Conservation (phyloP, 2,113 vertebrate genomes). For the Ceuthmochares aereus region DNA sequence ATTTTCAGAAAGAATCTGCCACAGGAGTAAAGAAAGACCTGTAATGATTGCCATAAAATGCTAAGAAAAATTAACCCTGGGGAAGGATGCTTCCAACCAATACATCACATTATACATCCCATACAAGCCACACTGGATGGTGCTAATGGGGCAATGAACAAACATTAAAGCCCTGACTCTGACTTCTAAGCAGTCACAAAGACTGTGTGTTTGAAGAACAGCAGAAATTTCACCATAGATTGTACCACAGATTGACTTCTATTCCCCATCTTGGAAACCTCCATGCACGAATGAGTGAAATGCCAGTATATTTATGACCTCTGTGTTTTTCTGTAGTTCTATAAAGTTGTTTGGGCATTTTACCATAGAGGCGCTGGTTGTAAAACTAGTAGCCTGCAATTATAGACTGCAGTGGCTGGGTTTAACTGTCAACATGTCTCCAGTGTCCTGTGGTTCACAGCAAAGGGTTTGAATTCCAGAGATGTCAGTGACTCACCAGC, state of each 20-base stretch:
- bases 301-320: background rate
- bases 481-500: conserved; percentile 14
- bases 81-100: background rate
- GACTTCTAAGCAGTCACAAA: accelerated
- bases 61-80: background rate
- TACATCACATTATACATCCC: background rate
- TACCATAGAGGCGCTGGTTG: background rate
- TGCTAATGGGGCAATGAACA: background rate
- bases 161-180: background rate
- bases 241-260: background rate
- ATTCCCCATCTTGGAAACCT: background rate
- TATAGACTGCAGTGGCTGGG: background rate
- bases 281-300: background rate
- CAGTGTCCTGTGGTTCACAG: background rate
- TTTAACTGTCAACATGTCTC: conserved; percentile 25
- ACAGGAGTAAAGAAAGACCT: background rate
- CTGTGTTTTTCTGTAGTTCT: conserved; percentile 4
- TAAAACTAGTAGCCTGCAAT: conserved; percentile 37
- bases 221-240: background rate
- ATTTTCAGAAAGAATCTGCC: background rate
- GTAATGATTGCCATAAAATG: background rate
- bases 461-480: conserved; percentile 8
- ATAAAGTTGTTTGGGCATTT: background rate
- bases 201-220: background rate
- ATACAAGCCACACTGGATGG: background rate